Conservation (phyloP, 1,140 invertebrate species). For the Pteromalus puparum region DNA sequence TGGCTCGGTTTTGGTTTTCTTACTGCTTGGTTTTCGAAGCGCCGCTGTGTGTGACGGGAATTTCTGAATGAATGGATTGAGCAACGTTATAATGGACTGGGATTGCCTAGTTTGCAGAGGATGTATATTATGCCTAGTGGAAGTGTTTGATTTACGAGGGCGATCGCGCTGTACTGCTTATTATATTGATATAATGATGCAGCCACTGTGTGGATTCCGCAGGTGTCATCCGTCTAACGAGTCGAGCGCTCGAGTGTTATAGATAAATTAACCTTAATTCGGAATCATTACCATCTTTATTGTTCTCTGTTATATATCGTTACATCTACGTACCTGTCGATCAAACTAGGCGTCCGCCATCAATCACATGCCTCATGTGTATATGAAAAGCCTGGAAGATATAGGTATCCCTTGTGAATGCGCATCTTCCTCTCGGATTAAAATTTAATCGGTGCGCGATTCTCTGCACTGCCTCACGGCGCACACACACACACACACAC, state of each 20-base stretch:
- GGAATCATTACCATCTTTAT: not conserved
- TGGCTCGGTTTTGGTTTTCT: not conserved
- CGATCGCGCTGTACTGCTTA: not conserved
- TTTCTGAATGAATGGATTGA: not conserved
- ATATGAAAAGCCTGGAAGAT: no score
- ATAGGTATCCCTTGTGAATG: no score
- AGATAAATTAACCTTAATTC: not conserved
- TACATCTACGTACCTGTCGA: not conserved
- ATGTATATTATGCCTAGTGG: not conserved
- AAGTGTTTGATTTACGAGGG: constrained; percentile 25
- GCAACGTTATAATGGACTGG: not conserved
- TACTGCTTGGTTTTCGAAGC: not conserved
- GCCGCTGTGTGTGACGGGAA: not conserved
- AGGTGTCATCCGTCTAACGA: not conserved
- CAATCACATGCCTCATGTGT: no score
- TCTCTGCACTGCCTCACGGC: not conserved
- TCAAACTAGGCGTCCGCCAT: not conserved
- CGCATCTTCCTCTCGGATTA: not conserved
- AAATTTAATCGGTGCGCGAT: constrained; percentile 23
- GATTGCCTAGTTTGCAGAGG: not conserved
- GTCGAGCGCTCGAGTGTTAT: not conserved
- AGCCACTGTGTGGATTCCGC: not conserved
- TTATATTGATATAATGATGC: not conserved
- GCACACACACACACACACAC: no score
- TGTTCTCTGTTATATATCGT: not conserved